Evolutionary conservation across 2,113 vertebrate species (phyloP), one percentile per base, ranked within the genome.

Genomic region (Pyrgilauda ruficollis): DNA sequence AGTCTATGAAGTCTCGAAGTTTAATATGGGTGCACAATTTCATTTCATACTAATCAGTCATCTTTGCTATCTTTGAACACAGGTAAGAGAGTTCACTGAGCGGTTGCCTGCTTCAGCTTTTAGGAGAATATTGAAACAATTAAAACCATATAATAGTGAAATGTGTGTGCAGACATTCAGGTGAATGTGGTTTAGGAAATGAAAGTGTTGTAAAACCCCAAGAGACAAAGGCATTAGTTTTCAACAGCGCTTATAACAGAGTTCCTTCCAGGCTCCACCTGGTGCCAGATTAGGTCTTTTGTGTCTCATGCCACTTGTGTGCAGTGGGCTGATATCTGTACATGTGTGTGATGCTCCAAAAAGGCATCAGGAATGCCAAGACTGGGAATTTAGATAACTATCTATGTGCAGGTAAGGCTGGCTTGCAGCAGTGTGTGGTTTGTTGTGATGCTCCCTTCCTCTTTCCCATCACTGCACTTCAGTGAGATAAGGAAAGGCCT

Each of bases 301-400:
- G 31, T 46, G 41, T 75, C 49, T 66, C 20, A 1, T 18, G 28
- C 23, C 0, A 0, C 46, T 52, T n/a, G 11, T 28, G 43, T 0
- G 1, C 52, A 47, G 22, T 6, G 50, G 50, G 46, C 46, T 59
- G 63, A 8, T 64, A 41, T 17, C 22, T 19, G 27, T 26, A 11
- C 0, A 0, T 24, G 17, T 21, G 8, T 10, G 14, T 1, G 1
- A 8, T 17, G 19, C 37, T 77, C n/a, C 44, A 64, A 47, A 78
- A 73, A 53, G 37, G 11, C 27, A 55, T 13, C 24, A 44, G 35
- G 15, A 39, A 26, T 49, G 15, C 23, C 43, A 47, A 72, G 44
- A 56, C 23, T 0, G 13, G 64, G 18, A 2, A 6, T 44, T 50
- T 18, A 14, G 5, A 19, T 24, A 1, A 15, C 82, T 46, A 78